Percentiles rank a stretch among this genome's conserved stretches.
These are phyloP conservation scores for Plestiodon gilberti DNA, from an alignment of 2,113 vertebrate species.

Conservation along the genomic window DNA sequence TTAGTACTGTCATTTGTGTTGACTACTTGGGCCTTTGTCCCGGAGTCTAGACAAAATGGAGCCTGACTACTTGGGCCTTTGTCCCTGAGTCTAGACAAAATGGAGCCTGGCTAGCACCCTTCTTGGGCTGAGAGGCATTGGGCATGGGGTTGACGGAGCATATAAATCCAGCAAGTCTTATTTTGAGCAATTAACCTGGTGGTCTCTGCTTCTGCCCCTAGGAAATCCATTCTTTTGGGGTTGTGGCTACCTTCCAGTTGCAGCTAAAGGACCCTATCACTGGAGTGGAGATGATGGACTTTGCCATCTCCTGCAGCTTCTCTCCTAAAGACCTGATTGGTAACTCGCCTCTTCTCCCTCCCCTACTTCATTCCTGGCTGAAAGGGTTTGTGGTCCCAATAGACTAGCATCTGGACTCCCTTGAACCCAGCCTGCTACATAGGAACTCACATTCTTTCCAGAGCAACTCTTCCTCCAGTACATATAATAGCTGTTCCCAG, in stretches of 20 bases:
- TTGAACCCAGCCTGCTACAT: neutral
- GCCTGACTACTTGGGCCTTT: no score
- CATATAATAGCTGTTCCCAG: no score
- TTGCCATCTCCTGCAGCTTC: conserved; percentile 65
- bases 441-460: neutral
- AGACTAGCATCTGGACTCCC: neutral
- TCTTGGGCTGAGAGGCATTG: neutral
- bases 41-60: no score
- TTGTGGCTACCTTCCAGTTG: conserved; percentile 58
- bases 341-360: conserved; percentile 12
- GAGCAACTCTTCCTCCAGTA: no score
- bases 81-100: no score
- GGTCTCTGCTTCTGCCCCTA: conserved; percentile 20
- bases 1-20: no score
- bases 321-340: conserved; percentile 63
- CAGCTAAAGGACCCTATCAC: conserved; percentile 56
- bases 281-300: conserved; percentile 44
- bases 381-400: neutral
- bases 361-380: neutral
- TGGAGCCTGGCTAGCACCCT: no score
- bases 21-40: no score
- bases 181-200: neutral
- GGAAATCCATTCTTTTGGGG: conserved; percentile 49
- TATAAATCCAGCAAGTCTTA: neutral
- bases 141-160: neutral